Evolutionary conservation across 1,140 invertebrate species (phyloP), one percentile per base, ranked within the genome.

Genomic region (Coboldia fuscipes): DNA sequence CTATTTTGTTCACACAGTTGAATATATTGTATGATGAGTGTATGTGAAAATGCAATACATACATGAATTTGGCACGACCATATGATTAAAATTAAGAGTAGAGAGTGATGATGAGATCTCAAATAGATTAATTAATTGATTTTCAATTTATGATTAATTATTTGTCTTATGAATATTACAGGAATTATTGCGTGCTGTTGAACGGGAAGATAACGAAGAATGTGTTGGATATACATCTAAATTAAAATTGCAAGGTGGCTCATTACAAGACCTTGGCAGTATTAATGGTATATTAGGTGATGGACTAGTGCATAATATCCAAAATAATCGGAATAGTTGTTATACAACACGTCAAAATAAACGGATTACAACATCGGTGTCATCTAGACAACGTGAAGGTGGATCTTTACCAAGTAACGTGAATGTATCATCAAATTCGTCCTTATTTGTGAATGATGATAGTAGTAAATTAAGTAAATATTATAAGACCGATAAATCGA

Each of bases 371-470:
- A 44, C 48, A 30, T 37, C 31, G 3, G 64, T 67, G 1, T 72
- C 68, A 35, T 62, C 70, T 6, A 56, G 72, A 34, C 70, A 72
- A 46, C 57, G 68, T 12, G 71, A 74, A 57, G 71, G 71, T 33
- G 71, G 72, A 37, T 68, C 66, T 16, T 48, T 70, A 36, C 67
- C 67, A 0, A 65, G 62, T 13, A 66, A 66, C 51, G 66, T 69
- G 28, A 66, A 69, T 43, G 56, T 62, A 18, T 60, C 58, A 2
- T 56, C 12, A 10, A 5, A 3, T 14, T 27, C 12, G 16, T 21
- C 30, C 19, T 23, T 22, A 30, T 34, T 34, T 27, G 23, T 34
- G 15, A 34, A 34, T 27, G 33, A 34, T n/a, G 33, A 15, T 24
- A 10, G 6, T 13, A 23, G 7, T 24, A 24, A 34, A 27, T 14